Base-by-base conservation (phyloP, 2,113 vertebrate species). In the Peromyscus maniculatus region DNA sequence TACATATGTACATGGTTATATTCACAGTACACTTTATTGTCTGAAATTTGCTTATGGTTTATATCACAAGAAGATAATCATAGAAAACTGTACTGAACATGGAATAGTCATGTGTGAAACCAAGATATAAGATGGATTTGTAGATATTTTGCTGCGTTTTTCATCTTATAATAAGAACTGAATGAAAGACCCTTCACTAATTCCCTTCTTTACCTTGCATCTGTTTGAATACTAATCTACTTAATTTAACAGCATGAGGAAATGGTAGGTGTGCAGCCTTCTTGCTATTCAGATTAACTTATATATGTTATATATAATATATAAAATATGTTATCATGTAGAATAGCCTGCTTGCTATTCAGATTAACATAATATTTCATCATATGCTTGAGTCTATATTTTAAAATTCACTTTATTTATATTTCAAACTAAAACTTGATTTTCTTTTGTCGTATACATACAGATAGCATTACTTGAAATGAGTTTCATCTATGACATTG, bases 391-490 rank as follows among this genome's bases (percentile, higher is more conserved):
- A 97, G 72, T 80, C 78, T 62, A 33, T 82, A 11, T 22, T 33
- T 66, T 52, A 74, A 33, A 62, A 78, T 55, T 62, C 6, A 52
- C 0, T 0, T 52, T 62, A 91, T 91, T 91, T 96, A 19, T 17
- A 88, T 94, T 92, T 98, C 46, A 95, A 97, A 97, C 79, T 0
- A 46, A 88, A 69, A 69, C 46, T 96, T 97, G 62, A 64, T 92
- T 96, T 97, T 91, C 19, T 88, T 74, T 96, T 92, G 69, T 43
- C 17, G 28, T 69, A 93, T 93, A 52, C 62, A 21, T 67, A 94
- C n/a, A 31, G 87, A 31, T 94, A 78, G 31, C 28, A 93, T 52
- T 96, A 36, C 95, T 89, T 79, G 69, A 22, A 82, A 87, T 95
- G 15, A 57, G 16, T 28, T 87, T 55, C n/a, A 71, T 57, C 78